Evolutionary conservation across 2,888 invertebrate genomes (phyloP).

Genomic region (Tenthredo distinguenda): DNA sequence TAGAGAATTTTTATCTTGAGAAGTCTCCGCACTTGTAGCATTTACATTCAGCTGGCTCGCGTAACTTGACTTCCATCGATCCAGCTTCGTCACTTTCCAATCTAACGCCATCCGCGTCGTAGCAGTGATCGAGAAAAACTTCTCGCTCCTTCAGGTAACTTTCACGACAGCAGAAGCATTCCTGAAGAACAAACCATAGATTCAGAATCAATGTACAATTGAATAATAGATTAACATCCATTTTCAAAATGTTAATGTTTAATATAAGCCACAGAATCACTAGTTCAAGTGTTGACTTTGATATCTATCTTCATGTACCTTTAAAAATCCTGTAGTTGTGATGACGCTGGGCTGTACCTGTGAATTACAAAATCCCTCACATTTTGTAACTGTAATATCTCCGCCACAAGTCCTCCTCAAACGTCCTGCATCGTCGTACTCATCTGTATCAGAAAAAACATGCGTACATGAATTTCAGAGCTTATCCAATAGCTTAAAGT

Average conservation of each 20-base stretch:
- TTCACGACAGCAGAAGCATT: constrained; percentile 95
- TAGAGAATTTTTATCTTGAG: constrained; percentile 82
- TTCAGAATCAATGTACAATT: constrained; percentile 46
- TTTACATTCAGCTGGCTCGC: constrained; percentile 94
- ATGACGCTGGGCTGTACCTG: constrained; percentile 95
- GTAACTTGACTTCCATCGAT: constrained; percentile 89
- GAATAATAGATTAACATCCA: constrained; percentile 8
- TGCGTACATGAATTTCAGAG: constrained; percentile 29
- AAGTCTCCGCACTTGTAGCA: constrained; percentile 95
- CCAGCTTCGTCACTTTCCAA: constrained; percentile 85
- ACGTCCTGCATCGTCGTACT: constrained; percentile 92
- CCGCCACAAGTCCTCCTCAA: constrained; percentile 93
- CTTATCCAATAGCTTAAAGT: constrained; percentile 45
- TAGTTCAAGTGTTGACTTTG: neutral
- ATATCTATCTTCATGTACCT: constrained; percentile 79
- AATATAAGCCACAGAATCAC: neutral
- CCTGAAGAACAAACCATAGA: constrained; percentile 80
- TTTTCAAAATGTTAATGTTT: constrained; percentile 5
- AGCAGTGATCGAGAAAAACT: constrained; percentile 91
- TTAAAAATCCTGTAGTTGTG: constrained; percentile 92
- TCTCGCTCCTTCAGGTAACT: constrained; percentile 90
- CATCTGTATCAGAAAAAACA: constrained; percentile 82
- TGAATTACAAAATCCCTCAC: constrained; percentile 95
- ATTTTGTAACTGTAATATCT: constrained; percentile 94
- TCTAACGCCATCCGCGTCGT: constrained; percentile 91